Conservation (phyloP, 2,797 vertebrate species). For the Craterocephalus amniculus region DNA sequence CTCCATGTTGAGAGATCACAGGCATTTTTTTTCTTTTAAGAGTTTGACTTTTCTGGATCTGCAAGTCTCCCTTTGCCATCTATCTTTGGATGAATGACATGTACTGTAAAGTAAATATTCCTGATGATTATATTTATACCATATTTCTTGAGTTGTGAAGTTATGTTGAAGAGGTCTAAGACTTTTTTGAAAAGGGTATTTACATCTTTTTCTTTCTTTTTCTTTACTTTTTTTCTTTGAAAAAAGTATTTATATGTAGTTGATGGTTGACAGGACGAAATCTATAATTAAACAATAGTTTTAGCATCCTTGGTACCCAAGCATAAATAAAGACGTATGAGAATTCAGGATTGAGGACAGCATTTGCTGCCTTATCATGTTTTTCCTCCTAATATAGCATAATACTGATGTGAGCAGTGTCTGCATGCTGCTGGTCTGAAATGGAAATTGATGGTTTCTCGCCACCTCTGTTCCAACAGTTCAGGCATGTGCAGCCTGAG, state of each 20-base stretch:
- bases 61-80: not conserved
- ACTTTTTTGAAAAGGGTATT: not conserved
- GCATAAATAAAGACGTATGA: too few relatives aligned
- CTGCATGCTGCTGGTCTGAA: not conserved
- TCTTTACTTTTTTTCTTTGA: not conserved
- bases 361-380: not conserved
- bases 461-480: not conserved
- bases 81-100: conserved; percentile 8
- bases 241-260: not conserved
- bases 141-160: not conserved
- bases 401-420: not conserved
- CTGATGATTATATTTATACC: not conserved
- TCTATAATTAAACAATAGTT: too few relatives aligned
- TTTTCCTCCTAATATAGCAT: not conserved
- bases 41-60: conserved; percentile 4
- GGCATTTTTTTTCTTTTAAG: conserved; percentile 2
- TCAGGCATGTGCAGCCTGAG: not conserved
- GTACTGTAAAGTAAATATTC: not conserved
- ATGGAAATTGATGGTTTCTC: not conserved
- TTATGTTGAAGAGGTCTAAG: not conserved
- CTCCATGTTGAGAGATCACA: not conserved
- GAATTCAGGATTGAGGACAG: not conserved
- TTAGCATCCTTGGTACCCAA: too few relatives aligned
- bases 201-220: not conserved
- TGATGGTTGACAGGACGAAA: not conserved